These are phyloP conservation scores for Hydropsyche tenuis DNA, from an alignment of 1,140 invertebrate species.

Conservation along the genomic window DNA sequence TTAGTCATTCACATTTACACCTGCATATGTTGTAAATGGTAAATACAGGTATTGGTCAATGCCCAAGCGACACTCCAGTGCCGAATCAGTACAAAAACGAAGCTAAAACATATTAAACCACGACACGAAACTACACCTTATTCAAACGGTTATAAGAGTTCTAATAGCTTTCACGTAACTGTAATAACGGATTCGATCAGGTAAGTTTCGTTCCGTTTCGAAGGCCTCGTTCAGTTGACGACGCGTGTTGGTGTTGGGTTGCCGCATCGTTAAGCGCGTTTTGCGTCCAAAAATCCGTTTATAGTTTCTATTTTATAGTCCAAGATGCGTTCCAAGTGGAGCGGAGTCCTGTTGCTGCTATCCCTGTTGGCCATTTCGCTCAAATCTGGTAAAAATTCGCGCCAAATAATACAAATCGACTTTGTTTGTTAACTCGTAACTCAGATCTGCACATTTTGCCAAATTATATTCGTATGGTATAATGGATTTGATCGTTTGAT, in stretches of 20 bases:
- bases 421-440: background rate
- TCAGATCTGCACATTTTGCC: too few relatives aligned
- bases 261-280: background rate
- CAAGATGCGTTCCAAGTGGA: background rate
- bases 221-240: background rate
- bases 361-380: background rate
- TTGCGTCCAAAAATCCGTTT: too few relatives aligned
- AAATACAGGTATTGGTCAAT: background rate
- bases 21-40: background rate
- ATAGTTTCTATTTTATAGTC: too few relatives aligned
- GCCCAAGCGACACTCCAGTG: too few relatives aligned
- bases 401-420: too few relatives aligned
- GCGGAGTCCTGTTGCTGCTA: background rate
- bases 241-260: background rate
- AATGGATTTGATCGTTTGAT: background rate
- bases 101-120: too few relatives aligned
- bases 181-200: background rate
- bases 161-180: too few relatives aligned
- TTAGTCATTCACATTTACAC: too few relatives aligned
- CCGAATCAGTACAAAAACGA: too few relatives aligned
- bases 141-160: background rate
- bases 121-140: too few relatives aligned
- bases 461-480: too few relatives aligned
- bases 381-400: conserved; percentile 13
- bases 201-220: background rate